Evolutionary conservation across 2,113 vertebrate species (phyloP).

Genomic region (Eolophus roseicapilla): DNA sequence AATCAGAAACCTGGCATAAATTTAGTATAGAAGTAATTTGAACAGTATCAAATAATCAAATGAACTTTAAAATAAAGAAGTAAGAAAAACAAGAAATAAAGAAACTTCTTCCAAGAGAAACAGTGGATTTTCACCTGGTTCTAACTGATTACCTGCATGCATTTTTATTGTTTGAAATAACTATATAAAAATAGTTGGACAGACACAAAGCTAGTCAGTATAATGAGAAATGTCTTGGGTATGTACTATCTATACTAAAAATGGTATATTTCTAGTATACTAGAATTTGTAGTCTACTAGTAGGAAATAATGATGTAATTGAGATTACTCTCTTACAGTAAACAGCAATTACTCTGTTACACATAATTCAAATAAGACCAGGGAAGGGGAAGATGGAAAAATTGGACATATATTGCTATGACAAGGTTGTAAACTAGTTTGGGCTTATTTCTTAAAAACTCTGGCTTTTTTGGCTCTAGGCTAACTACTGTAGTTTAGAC

Average conservation of each 20-base stretch:
- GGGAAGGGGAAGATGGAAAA: not conserved
- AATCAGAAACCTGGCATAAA: not conserved
- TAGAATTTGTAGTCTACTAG: not conserved
- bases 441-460: not conserved
- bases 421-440: not conserved
- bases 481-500: not conserved
- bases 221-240: not conserved
- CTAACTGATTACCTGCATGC: not conserved
- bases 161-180: not conserved
- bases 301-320: not conserved
- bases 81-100: not conserved
- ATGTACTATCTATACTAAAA: not conserved
- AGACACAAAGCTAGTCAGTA: not conserved
- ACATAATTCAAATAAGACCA: not conserved
- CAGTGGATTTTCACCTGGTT: not conserved
- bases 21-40: not conserved
- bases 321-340: not conserved
- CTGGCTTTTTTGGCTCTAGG: not conserved
- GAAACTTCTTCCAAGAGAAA: not conserved
- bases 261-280: not conserved
- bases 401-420: not conserved
- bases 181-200: not conserved
- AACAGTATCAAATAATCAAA: not conserved
- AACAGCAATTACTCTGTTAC: not conserved
- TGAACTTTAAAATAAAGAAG: not conserved